Evolutionary conservation across 2,797 vertebrate species (phyloP).

Genomic region (Clarias fuscus): DNA sequence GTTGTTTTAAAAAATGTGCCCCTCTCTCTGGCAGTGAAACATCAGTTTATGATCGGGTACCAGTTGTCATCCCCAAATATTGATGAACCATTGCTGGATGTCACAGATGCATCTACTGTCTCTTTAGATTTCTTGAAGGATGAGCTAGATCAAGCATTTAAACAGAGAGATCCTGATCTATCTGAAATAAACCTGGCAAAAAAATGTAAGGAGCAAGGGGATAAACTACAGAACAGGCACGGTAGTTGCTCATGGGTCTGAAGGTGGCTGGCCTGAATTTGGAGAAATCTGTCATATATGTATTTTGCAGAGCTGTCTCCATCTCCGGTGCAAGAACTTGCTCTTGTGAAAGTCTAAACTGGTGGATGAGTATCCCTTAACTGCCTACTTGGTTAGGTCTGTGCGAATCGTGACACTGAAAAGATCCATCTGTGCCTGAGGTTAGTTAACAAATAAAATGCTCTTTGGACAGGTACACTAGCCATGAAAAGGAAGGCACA

Average conservation of each 20-base stretch:
- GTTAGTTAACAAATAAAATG: background rate
- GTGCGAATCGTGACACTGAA: background rate
- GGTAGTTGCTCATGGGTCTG: background rate
- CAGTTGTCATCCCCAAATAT: background rate
- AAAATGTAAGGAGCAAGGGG: background rate
- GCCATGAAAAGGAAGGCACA: background rate
- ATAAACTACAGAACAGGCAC: background rate
- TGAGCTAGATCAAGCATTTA: background rate
- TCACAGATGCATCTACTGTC: background rate
- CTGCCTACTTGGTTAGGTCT: background rate
- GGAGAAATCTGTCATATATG: background rate
- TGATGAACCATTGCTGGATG: background rate
- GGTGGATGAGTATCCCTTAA: background rate
- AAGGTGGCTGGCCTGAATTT: background rate
- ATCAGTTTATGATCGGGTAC: background rate
- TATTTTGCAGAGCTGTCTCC: background rate
- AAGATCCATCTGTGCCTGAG: background rate
- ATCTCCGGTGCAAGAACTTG: background rate
- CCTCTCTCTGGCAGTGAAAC: background rate
- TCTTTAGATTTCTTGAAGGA: background rate
- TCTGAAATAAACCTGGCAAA: background rate
- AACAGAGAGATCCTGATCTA: background rate
- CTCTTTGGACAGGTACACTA: background rate
- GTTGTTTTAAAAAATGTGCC: background rate
- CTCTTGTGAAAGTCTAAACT: conserved; percentile 2